Conservation (phyloP, 2,113 vertebrate genomes). For the Panthera tigris region DNA sequence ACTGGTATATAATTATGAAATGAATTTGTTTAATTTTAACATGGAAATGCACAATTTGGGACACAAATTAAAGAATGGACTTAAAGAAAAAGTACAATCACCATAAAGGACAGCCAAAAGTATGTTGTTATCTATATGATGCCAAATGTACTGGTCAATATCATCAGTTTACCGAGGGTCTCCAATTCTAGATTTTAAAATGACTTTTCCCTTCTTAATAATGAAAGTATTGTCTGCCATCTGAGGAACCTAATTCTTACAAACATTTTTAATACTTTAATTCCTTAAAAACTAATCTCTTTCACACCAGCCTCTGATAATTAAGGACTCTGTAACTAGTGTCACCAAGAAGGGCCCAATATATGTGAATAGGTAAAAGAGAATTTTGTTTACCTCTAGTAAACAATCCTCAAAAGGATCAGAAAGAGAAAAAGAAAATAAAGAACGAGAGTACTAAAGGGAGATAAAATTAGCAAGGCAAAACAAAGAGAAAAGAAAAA, state of each 20-base stretch:
- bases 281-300: constrained; percentile 34
- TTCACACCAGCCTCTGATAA: neutral
- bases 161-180: neutral
- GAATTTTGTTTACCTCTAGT: constrained; percentile 17
- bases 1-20: neutral
- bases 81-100: constrained; percentile 39
- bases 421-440: neutral
- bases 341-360: neutral
- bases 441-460: neutral
- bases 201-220: neutral
- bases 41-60: neutral
- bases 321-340: neutral
- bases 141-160: neutral
- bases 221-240: neutral
- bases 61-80: neutral
- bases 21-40: constrained; percentile 25
- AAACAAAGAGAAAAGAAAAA: neutral
- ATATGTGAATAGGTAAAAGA: neutral
- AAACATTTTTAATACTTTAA: constrained; percentile 13
- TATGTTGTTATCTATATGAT: neutral
- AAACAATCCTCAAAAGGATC: neutral
- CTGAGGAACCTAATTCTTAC: neutral
- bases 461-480: neutral
- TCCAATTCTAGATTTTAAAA: constrained; percentile 18
- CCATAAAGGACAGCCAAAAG: neutral